Conservation (phyloP, 2,888 invertebrate genomes). For the Meganola albula region DNA sequence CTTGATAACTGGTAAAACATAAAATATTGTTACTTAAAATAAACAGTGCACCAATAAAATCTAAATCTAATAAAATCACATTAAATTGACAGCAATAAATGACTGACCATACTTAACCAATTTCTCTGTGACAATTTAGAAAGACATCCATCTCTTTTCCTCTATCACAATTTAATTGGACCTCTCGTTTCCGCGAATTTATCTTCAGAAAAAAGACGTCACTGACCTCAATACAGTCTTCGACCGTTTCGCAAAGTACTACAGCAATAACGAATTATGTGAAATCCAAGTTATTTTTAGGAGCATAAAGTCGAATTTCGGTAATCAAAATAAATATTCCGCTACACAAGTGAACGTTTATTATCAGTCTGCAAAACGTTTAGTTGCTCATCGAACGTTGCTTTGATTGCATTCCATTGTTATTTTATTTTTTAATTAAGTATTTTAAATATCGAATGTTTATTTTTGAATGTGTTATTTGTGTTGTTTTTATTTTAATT, state of each 20-base stretch:
- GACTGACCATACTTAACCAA: slow-evolving; percentile 48
- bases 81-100: slow-evolving; percentile 28
- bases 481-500: slow-evolving; percentile 24
- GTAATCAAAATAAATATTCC: slow-evolving; percentile 14
- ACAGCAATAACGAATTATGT: background rate
- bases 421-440: slow-evolving; percentile 4
- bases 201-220: slow-evolving; percentile 67
- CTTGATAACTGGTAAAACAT: too few relatives aligned
- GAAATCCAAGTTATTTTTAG: slow-evolving; percentile 17
- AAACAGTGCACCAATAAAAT: too few relatives aligned
- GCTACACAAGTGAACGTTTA: slow-evolving; percentile 27
- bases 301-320: slow-evolving; percentile 18
- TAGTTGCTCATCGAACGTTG: slow-evolving; percentile 35
- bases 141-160: slow-evolving; percentile 31
- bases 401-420: slow-evolving; percentile 21
- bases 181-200: slow-evolving; percentile 53
- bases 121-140: slow-evolving; percentile 27
- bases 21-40: too few relatives aligned
- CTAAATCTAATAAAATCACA: too few relatives aligned
- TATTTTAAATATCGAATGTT: slow-evolving; percentile 24
- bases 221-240: slow-evolving; percentile 64
- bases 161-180: slow-evolving; percentile 21
- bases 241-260: slow-evolving; percentile 23
- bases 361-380: slow-evolving; percentile 43
- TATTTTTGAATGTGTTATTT: slow-evolving; percentile 15